Base-by-base conservation (phyloP, 1,140 invertebrate species). In the Stratiolaelaps scimitus region DNA sequence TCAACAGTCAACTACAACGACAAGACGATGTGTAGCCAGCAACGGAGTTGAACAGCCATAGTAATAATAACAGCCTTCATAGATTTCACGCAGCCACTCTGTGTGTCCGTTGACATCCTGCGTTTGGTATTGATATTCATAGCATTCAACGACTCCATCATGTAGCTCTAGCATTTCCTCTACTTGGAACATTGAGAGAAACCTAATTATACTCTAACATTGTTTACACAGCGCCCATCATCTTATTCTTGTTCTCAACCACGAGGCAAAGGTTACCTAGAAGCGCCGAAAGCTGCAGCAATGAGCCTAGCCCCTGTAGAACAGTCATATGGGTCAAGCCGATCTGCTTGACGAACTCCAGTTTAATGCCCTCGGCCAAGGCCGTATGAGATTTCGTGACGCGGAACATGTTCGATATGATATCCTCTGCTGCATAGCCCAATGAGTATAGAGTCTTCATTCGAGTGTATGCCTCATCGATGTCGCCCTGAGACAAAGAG, bases 391-490 rank as follows among this genome's bases (percentile, higher is more conserved):
- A 87, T 78, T 97, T 97, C 74, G 85, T 85, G 13, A 97, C 91
- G 71, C 88, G 83, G 75, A 96, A 96, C 60, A 97, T 85, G 76
- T 93, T 98, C 65, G 83, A 83, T 69, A 98, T 89, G 47, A 98
- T 89, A 79, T 98, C 94, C 77, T 98, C 92, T 0, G 91, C 81
- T 1, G 92, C 91, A 77, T 98, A 98, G 1, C 94, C 94, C 65
- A 95, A 78, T 72, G 84, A 85, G 85, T 89, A 94, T 23, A 98
- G 78, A 75, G 92, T 85, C 15, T 83, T 80, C 72, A 97, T 82
- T 34, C 92, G 82, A 76, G 87, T 87, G 72, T 89, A 94, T 1
- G 92, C 89, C 71, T 87, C 85, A 66, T 86, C 84, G 68, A 97
- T 86, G 69, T 96, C 84, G 44, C 84, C 84, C 60, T 85, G 67